Evolutionary conservation across 1,140 invertebrate genomes (phyloP).

Genomic region (Diachasma alloeum): DNA sequence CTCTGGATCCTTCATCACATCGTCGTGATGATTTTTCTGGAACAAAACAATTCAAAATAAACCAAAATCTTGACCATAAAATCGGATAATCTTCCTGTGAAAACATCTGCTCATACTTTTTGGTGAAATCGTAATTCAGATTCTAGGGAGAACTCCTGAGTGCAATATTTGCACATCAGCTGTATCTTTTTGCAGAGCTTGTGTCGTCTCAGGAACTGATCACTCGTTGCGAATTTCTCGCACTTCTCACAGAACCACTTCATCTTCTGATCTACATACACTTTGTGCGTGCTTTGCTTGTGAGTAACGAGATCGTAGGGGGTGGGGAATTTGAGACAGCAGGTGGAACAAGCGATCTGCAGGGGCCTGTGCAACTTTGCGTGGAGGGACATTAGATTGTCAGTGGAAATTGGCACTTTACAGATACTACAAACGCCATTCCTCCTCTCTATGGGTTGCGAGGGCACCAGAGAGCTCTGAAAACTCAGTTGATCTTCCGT

Average conservation of each 20-base stretch:
- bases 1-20: background rate
- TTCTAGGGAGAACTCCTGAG: background rate
- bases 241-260: constrained; percentile 23
- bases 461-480: too few relatives aligned
- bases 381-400: background rate
- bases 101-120: constrained; percentile 6
- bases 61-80: too few relatives aligned
- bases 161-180: constrained; percentile 18
- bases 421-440: background rate
- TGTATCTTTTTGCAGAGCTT: background rate
- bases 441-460: too few relatives aligned
- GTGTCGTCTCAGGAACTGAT: constrained; percentile 3
- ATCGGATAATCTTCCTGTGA: too few relatives aligned
- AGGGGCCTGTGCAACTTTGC: background rate
- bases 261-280: background rate
- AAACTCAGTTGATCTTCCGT: too few relatives aligned
- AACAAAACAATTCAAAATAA: too few relatives aligned
- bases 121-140: background rate
- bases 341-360: background rate
- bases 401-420: background rate
- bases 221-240: background rate
- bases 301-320: constrained; percentile 20
- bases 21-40: background rate
- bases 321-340: background rate
- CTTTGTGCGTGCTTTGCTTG: constrained; percentile 5